These are phyloP conservation scores for Drosophila dives DNA, from an alignment of 2,888 invertebrate genomes.

Conservation along the genomic window DNA sequence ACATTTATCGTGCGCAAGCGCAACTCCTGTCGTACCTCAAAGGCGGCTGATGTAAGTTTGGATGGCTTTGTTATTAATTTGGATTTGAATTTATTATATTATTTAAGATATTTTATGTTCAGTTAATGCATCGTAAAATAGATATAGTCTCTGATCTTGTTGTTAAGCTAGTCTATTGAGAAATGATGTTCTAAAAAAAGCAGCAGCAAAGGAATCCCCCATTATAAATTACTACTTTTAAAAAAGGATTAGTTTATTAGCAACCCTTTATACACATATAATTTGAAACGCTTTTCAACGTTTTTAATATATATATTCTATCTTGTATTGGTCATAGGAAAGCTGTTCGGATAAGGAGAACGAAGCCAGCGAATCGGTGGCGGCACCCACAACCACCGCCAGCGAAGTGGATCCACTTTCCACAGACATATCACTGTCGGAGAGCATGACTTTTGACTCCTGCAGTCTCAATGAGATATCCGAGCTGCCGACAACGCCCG, in stretches of 20 bases:
- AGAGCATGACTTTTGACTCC: slow-evolving; percentile 85
- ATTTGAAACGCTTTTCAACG: not conserved
- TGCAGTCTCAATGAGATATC: slow-evolving; percentile 84
- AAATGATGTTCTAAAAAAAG: not conserved
- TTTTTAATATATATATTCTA: not conserved
- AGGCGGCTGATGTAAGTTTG: slow-evolving; percentile 77
- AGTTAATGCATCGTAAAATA: not conserved
- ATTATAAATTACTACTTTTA: not conserved
- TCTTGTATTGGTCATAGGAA: slow-evolving; percentile 51
- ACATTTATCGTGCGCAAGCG: slow-evolving; percentile 90
- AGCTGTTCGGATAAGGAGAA: slow-evolving; percentile 84
- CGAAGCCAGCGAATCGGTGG: slow-evolving; percentile 83
- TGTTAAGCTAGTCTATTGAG: not conserved
- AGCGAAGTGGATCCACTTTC: slow-evolving; percentile 83
- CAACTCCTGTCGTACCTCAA: slow-evolving; percentile 87
- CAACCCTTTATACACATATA: not conserved
- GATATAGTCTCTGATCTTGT: not conserved
- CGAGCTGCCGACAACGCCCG: slow-evolving; percentile 83
- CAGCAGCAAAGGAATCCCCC: not conserved
- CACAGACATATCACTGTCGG: slow-evolving; percentile 84
- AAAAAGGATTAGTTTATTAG: not conserved
- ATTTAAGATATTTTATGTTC: not conserved
- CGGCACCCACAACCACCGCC: slow-evolving; percentile 81
- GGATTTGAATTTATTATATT: not conserved
- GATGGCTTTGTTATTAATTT: not conserved